Percentiles rank a stretch among this genome's conserved stretches.
These are phyloP conservation scores for Eidolon helvum DNA, from an alignment of 2,113 vertebrate species.

Conservation along the genomic window DNA sequence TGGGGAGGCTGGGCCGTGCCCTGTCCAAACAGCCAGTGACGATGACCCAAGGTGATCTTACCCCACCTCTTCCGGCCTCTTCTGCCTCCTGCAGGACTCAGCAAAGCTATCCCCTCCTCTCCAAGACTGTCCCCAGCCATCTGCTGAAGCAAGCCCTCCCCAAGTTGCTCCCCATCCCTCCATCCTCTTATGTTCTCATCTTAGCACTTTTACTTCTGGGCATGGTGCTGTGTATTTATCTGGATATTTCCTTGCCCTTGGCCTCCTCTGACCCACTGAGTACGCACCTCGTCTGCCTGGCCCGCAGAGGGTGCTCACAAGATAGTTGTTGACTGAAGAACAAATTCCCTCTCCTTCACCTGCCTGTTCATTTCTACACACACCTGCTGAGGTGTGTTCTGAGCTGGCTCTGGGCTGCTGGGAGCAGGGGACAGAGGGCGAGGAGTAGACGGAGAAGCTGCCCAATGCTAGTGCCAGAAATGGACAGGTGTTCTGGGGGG, in stretches of 20 bases:
- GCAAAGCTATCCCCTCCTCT: neutral
- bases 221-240: neutral
- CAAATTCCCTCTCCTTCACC: neutral
- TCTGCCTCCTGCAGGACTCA: neutral
- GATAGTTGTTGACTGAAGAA: neutral
- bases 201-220: neutral
- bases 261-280: neutral
- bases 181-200: neutral
- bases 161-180: rapidly evolving
- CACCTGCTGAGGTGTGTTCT: neutral
- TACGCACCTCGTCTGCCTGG: neutral
- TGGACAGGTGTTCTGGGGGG: neutral
- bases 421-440: neutral
- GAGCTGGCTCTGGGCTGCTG: neutral
- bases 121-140: neutral
- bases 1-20: neutral
- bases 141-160: neutral
- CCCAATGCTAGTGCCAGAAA: neutral
- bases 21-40: neutral
- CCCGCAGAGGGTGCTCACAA: neutral
- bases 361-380: neutral
- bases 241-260: neutral
- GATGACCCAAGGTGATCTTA: neutral
- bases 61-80: neutral
- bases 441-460: neutral